phyloP scores from a whole-genome alignment of 2,888 invertebrate genomes.

The Pristionchus entomophagus region DNA sequence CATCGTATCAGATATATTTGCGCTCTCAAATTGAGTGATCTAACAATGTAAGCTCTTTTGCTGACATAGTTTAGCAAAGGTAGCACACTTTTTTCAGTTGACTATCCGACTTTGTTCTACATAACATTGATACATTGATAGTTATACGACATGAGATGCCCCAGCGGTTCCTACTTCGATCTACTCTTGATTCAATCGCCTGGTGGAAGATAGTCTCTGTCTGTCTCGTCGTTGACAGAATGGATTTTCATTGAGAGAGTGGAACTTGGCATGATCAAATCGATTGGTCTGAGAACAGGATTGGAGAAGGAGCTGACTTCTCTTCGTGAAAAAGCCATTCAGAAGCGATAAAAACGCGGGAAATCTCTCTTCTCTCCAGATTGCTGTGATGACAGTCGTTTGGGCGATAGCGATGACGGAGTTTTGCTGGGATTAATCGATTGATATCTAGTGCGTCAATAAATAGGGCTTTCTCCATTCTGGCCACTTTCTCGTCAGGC shows the following conservation, averaged over 20 bases:
- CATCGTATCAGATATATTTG: too few relatives aligned
- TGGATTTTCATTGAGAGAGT: not conserved
- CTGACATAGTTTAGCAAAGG: too few relatives aligned
- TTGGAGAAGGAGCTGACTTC: not conserved
- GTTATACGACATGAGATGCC: too few relatives aligned
- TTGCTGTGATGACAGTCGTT: not conserved
- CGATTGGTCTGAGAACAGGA: not conserved
- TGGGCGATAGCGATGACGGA: slow-evolving; percentile 32
- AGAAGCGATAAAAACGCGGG: too few relatives aligned
- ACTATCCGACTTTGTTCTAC: too few relatives aligned
- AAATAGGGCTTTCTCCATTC: not conserved
- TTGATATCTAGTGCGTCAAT: too few relatives aligned
- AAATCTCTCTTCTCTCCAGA: not conserved
- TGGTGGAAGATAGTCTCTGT: not conserved
- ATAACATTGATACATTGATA: too few relatives aligned
- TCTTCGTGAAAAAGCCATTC: too few relatives aligned
- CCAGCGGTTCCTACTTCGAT: too few relatives aligned
- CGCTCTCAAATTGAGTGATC: too few relatives aligned
- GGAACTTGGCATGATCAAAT: not conserved
- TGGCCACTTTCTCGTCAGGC: not conserved
- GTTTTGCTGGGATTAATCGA: slow-evolving; percentile 41
- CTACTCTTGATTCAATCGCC: not conserved
- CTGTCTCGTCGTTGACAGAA: not conserved
- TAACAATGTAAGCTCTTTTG: too few relatives aligned
- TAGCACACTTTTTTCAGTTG: too few relatives aligned